Base-by-base conservation (phyloP, 2,888 invertebrate species). In the Cephus runcator region DNA sequence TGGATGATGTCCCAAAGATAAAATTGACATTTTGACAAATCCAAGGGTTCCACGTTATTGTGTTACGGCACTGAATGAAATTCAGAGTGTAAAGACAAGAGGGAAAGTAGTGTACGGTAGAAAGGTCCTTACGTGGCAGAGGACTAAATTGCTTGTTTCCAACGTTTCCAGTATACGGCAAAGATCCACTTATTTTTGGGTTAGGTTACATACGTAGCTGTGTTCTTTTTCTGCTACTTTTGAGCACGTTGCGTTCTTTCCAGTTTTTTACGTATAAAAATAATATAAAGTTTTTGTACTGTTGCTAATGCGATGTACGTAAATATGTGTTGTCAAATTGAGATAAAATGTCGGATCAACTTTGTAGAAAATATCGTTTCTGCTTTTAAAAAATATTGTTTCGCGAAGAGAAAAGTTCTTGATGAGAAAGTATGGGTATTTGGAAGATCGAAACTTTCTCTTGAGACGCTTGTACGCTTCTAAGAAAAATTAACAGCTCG, bases 131-230 rank as follows among this genome's bases (percentile, higher is more conserved):
- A 80, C 79, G 76, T 78, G 73, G 73, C 75, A 80, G 81, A 79
- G 79, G 76, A 81, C 80, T 83, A 81, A 83, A 83, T 83, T 84
- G 82, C 82, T 81, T 80, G 82, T 80, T 84, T 80, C 79, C 77
- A 78, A 73, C 80, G 75, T 79, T 76, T 76, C 34, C 77, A 56
- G 77, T 79, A 75, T 79, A 75, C 69, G 23, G 34, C 79, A 76
- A 33, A 76, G 69, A 76, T 56, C 75, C 74, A 56, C 9, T 56
- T 71, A 71, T 23, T 71, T 31, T 71, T 34, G 31, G 33, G 56
- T 76, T 33, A 40, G 68, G 77, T 71, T 34, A 23, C 9, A 6
- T 56, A 23, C 56, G 6, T 15, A 15, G 9, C 56, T 1, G 23
- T 56, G 23, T 23, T 56, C 23, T 56, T 56, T 56, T 56, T 56